Conservation (phyloP, 2,888 invertebrate genomes). For the Hirtodrosophila alboralis region DNA sequence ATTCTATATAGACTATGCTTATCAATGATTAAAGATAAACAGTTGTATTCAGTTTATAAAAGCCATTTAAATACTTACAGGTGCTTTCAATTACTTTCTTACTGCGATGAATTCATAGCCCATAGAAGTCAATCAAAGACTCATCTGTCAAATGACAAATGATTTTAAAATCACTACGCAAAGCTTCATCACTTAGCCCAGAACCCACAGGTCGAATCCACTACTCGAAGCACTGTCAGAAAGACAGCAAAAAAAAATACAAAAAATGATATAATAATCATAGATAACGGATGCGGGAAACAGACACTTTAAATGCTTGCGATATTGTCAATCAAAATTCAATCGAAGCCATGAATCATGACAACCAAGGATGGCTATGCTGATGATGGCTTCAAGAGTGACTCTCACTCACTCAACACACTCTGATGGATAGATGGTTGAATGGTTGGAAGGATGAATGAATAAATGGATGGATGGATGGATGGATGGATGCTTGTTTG, state of each 20-base stretch:
- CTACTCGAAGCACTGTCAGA: slow-evolving; percentile 19
- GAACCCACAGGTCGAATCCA: slow-evolving; percentile 21
- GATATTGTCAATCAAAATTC: slow-evolving; percentile 83
- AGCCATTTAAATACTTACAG: too few relatives aligned
- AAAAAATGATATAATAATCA: slow-evolving; percentile 34
- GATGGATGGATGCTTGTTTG: slow-evolving; percentile 19
- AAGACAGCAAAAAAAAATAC: slow-evolving; percentile 1
- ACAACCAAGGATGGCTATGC: slow-evolving; percentile 54
- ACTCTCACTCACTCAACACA: slow-evolving; percentile 44
- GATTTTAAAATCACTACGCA: slow-evolving; percentile 80
- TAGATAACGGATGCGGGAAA: slow-evolving; percentile 70
- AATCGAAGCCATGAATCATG: slow-evolving; percentile 81
- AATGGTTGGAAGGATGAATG: slow-evolving; percentile 28
- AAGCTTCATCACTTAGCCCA: slow-evolving; percentile 46
- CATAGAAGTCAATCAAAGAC: slow-evolving; percentile 78
- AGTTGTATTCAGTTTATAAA: background rate
- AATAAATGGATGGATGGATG: slow-evolving; percentile 38
- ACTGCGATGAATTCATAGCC: slow-evolving; percentile 57
- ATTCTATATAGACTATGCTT: slow-evolving; percentile 15
- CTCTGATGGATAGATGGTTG: slow-evolving; percentile 49
- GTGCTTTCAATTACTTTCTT: background rate
- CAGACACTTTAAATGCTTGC: slow-evolving; percentile 82
- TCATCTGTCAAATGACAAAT: slow-evolving; percentile 81
- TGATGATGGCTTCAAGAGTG: slow-evolving; percentile 68
- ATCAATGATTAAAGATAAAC: slow-evolving; percentile 30